Evolutionary conservation across 2,797 vertebrate genomes (phyloP).

Genomic region (Pteronotus mesoamericanus): DNA sequence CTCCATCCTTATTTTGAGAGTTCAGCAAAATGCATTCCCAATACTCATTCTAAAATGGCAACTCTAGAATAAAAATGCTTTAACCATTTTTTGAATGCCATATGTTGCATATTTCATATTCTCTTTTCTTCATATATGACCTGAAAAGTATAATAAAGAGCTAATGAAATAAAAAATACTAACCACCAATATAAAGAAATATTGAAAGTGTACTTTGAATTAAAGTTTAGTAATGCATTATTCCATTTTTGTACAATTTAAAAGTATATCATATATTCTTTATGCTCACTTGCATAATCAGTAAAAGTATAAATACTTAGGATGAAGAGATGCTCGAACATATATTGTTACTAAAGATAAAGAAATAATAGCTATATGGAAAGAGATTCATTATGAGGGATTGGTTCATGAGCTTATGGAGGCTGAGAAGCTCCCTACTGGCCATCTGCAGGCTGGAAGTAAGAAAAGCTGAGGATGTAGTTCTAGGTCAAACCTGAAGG

Average conservation of each 20-base stretch:
- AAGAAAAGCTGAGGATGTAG: too few relatives aligned
- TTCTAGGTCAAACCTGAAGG: neutral
- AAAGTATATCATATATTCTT: neutral
- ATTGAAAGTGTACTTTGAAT: neutral
- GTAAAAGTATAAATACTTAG: neutral
- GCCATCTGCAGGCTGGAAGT: neutral
- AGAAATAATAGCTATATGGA: too few relatives aligned
- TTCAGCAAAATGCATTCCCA: neutral
- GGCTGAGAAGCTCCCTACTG: neutral
- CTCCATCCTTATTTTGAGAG: neutral
- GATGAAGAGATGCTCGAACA: neutral
- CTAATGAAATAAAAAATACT: neutral
- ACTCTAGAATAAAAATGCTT: neutral
- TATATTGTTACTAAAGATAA: neutral
- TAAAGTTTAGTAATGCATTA: neutral
- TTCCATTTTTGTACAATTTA: neutral
- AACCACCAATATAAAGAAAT: neutral
- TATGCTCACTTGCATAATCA: neutral
- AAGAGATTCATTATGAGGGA: neutral
- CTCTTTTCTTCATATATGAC: neutral
- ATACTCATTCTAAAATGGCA: neutral
- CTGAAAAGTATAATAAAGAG: neutral
- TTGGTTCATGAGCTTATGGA: neutral
- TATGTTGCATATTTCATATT: neutral
- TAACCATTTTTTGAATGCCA: neutral